phyloP scores from a whole-genome alignment of 2,888 invertebrate genomes.

The Luperina testacea region DNA sequence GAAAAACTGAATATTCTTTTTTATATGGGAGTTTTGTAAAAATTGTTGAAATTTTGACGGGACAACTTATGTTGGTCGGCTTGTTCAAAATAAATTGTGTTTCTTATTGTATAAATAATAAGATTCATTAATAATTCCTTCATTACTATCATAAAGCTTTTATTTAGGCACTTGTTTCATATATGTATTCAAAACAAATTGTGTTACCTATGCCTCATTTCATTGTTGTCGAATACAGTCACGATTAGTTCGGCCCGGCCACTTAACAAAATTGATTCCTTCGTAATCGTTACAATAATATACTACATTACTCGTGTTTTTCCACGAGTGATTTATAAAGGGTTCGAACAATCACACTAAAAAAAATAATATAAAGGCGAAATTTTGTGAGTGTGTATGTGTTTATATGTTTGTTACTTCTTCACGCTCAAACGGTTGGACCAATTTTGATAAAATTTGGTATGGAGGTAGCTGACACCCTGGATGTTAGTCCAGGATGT shows the following conservation, averaged over 20 bases:
- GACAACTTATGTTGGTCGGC: not conserved
- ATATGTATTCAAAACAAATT: not conserved
- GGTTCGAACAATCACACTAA: not conserved
- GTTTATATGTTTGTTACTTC: too few relatives aligned
- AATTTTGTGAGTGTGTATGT: too few relatives aligned
- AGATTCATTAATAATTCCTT: too few relatives aligned
- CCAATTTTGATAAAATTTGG: too few relatives aligned
- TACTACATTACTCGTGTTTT: constrained; percentile 27
- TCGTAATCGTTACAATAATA: constrained; percentile 7
- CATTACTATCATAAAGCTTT: not conserved
- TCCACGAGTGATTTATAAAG: constrained; percentile 7
- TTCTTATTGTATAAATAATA: not conserved
- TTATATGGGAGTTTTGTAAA: not conserved
- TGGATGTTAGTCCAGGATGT: too few relatives aligned
- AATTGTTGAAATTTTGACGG: not conserved
- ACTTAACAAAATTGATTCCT: constrained; percentile 41
- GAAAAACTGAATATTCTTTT: not conserved
- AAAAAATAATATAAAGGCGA: too few relatives aligned
- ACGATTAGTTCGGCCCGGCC: constrained; percentile 5
- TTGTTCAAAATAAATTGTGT: not conserved
- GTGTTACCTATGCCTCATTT: constrained; percentile 35
- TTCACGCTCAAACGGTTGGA: too few relatives aligned
- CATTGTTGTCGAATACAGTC: constrained; percentile 24
- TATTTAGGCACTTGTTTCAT: not conserved
- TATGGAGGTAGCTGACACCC: too few relatives aligned